Percentiles rank a stretch among this genome's conserved stretches.
These are phyloP conservation scores for Drosophila lacicola DNA, from an alignment of 2,888 invertebrate genomes.

Conservation along the genomic window DNA sequence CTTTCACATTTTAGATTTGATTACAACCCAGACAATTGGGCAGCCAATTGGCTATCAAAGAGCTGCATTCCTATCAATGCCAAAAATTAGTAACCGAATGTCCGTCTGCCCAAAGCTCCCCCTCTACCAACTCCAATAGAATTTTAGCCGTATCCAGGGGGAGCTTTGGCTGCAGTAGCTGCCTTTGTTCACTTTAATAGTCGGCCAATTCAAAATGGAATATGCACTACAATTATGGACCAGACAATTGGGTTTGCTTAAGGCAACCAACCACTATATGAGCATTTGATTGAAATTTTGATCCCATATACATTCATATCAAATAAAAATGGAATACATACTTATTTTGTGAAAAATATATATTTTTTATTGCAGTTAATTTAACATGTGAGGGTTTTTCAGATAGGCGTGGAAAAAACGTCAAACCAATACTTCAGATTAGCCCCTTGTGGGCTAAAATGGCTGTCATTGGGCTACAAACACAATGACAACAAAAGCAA, in stretches of 20 bases:
- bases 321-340: no score
- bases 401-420: background rate
- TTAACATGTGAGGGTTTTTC: no score
- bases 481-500: constrained; percentile 13
- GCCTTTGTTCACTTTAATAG: constrained; percentile 38
- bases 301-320: no score
- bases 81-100: constrained; percentile 24
- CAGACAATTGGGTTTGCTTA: constrained; percentile 18
- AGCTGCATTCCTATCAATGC: constrained; percentile 40
- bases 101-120: background rate
- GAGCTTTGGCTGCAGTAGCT: constrained; percentile 11
- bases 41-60: constrained; percentile 71
- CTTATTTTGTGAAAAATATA: no score
- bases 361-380: no score
- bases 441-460: constrained; percentile 36
- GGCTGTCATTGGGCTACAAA: constrained; percentile 33
- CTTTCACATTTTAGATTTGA: constrained; percentile 39
- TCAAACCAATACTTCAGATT: background rate
- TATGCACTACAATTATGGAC: constrained; percentile 13
- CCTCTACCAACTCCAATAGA: background rate
- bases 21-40: constrained; percentile 67
- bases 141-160: constrained; percentile 3
- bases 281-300: no score
- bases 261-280: background rate
- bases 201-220: constrained; percentile 30